Percentiles rank a stretch among this genome's conserved stretches.
Conservation (phyloP, 2,797 vertebrate species). For the Eospalax fontanierii region DNA sequence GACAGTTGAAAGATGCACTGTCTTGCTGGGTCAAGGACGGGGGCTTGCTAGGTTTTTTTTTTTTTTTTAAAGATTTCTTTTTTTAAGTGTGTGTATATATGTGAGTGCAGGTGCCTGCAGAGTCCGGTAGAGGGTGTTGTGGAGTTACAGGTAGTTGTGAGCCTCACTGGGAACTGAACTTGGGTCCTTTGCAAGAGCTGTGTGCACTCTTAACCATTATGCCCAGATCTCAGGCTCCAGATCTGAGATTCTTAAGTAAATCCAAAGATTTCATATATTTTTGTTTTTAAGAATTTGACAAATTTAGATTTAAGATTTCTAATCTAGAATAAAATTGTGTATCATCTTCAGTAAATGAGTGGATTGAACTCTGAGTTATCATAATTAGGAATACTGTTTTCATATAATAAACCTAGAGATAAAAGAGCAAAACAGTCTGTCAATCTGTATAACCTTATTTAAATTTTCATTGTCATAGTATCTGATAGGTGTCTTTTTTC, state of each 20-base stretch:
- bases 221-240: no score
- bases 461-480: neutral
- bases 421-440: neutral
- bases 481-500: neutral
- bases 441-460: neutral
- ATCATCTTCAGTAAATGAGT: neutral
- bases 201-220: no score
- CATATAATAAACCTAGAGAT: neutral
- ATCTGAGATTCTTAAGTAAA: constrained; percentile 28
- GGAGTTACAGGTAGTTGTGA: no score
- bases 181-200: no score
- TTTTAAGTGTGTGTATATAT: no score
- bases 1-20: no score
- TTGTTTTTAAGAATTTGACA: constrained; percentile 59
- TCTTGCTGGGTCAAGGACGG: no score
- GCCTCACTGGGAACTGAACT: no score
- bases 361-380: constrained; percentile 1
- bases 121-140: no score
- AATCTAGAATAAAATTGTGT: neutral
- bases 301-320: constrained; percentile 51
- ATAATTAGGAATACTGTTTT: constrained; percentile 45
- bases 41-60: no score
- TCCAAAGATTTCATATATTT: neutral
- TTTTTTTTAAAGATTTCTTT: no score
- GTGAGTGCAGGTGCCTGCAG: no score